Percentiles rank a stretch among this genome's conserved stretches.
These are phyloP conservation scores for Drosophila virilis DNA, from an alignment of 1,140 invertebrate genomes.

Conservation along the genomic window DNA sequence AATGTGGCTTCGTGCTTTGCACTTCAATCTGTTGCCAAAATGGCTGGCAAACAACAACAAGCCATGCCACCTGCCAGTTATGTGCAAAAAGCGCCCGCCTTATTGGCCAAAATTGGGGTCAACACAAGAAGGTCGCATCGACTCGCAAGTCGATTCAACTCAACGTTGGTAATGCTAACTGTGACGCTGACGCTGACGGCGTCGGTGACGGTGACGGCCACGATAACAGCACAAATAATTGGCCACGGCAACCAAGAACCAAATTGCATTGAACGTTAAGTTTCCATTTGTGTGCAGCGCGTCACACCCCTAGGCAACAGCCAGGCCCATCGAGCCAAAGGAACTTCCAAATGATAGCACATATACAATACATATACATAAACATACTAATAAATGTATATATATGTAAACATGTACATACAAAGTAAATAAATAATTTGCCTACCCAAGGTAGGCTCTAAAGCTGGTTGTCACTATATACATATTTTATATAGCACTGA, in stretches of 20 bases:
- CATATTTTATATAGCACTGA: too few species aligned
- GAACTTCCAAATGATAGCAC: conserved; percentile 9
- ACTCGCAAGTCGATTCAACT: conserved; percentile 32
- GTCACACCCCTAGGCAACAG: conserved; percentile 4
- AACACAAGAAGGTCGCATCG: conserved; percentile 69
- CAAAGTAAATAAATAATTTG: conserved; percentile 10
- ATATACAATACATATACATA: background rate
- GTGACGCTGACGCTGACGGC: background rate
- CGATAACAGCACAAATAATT: conserved; percentile 78
- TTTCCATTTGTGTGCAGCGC: conserved; percentile 34
- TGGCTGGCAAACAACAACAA: conserved; percentile 21
- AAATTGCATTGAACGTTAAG: conserved; percentile 75
- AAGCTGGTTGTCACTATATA: too few species aligned
- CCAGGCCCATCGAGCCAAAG: background rate
- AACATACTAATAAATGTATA: background rate
- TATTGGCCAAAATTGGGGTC: conserved; percentile 77
- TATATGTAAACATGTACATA: background rate
- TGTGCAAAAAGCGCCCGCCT: conserved; percentile 50
- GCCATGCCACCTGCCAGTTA: conserved; percentile 40
- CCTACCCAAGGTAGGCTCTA: background rate
- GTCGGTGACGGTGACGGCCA: conserved; percentile 28
- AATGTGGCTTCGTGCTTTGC: conserved; percentile 54
- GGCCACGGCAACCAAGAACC: conserved; percentile 56
- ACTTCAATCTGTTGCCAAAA: conserved; percentile 64
- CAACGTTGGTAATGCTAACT: conserved; percentile 4